These are phyloP conservation scores for Epistrophe grossulariae DNA, from an alignment of 2,888 invertebrate species.

Conservation along the genomic window DNA sequence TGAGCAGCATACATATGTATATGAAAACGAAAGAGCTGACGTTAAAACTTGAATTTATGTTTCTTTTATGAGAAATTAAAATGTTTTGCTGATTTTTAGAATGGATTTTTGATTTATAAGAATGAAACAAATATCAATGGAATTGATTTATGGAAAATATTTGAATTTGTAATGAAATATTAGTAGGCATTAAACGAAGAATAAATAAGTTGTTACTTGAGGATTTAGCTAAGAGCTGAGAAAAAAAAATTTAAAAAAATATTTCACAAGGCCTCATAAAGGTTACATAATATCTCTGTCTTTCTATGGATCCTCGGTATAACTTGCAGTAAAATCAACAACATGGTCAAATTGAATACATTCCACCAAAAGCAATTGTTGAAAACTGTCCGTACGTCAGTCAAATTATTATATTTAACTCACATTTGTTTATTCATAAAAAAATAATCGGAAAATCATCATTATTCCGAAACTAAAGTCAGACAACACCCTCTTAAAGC, in stretches of 20 bases:
- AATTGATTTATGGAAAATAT: background rate
- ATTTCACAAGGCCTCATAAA: background rate
- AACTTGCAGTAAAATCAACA: background rate
- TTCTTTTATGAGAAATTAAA: conserved; percentile 1
- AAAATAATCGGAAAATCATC: conserved; percentile 56
- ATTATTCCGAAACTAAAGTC: conserved; percentile 49
- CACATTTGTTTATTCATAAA: conserved; percentile 40
- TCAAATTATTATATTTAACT: conserved; percentile 60
- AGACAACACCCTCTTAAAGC: conserved; percentile 55
- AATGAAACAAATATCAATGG: background rate
- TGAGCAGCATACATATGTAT: background rate
- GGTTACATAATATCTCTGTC: background rate
- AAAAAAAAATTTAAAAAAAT: background rate
- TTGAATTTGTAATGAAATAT: background rate
- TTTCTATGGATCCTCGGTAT: background rate
- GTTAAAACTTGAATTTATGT: conserved; percentile 36
- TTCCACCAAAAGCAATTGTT: background rate
- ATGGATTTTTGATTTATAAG: conserved; percentile 28
- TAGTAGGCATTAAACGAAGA: background rate
- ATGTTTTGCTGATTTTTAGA: conserved; percentile 24
- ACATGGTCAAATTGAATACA: background rate
- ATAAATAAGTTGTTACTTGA: background rate
- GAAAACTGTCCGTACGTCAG: conserved; percentile 42
- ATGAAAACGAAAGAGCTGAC: conserved; percentile 51
- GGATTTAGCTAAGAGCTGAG: background rate